These are phyloP conservation scores for Psittacula cyanocephala DNA, from an alignment of 2,113 vertebrate genomes.

Conservation along the genomic window DNA sequence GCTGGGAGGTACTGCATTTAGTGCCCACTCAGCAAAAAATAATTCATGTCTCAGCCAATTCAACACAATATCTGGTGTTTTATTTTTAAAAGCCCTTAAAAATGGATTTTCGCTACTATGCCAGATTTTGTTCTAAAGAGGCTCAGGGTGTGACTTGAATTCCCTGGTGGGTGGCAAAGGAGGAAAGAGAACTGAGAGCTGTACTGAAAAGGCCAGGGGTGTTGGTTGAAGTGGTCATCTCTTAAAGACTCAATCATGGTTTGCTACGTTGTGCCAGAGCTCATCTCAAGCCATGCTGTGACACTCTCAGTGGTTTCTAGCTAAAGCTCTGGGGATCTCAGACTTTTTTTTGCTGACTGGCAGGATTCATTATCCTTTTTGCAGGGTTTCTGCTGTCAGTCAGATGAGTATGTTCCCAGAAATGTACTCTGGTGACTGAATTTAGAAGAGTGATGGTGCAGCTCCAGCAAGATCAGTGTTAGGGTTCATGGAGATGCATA, in stretches of 20 bases:
- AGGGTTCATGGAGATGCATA: neutral
- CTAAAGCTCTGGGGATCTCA: neutral
- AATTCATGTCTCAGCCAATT: neutral
- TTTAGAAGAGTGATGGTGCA: neutral
- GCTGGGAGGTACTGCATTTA: neutral
- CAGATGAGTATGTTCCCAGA: neutral
- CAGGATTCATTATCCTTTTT: neutral
- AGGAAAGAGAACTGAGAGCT: fast-evolving
- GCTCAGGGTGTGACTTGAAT: neutral
- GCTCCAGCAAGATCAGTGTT: neutral
- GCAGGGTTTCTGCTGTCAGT: fast-evolving
- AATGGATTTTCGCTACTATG: neutral
- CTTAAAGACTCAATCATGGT: fast-evolving
- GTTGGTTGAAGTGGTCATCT: neutral
- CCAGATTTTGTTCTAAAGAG: neutral
- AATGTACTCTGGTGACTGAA: neutral
- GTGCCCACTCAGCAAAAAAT: neutral
- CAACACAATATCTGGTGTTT: neutral
- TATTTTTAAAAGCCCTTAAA: neutral
- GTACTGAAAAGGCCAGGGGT: neutral
- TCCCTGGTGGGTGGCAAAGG: neutral
- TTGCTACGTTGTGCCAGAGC: neutral
- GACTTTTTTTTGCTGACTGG: neutral
- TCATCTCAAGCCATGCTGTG: neutral
- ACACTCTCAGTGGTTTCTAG: neutral